Conservation (phyloP, 2,113 vertebrate species). For the Danionella cerebrum region DNA sequence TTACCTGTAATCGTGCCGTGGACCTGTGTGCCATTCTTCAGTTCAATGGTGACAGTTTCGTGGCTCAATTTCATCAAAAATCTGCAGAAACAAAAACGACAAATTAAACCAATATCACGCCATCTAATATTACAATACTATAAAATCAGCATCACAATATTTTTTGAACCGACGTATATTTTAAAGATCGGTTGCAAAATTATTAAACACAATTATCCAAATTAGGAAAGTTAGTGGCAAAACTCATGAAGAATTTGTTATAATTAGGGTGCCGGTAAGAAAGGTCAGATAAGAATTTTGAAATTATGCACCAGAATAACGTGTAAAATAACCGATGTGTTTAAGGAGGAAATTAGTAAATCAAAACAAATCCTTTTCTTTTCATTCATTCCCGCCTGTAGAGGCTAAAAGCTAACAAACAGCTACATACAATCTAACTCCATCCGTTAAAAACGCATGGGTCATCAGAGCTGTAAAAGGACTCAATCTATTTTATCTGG, state of each 20-base stretch:
- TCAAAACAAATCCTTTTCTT: constrained; percentile 40
- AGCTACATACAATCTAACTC: constrained; percentile 43
- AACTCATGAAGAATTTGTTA: too few relatives aligned
- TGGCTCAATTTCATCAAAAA: constrained; percentile 99
- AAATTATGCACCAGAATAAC: too few relatives aligned
- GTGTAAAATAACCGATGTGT: neutral
- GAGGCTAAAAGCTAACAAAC: neutral
- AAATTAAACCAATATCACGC: neutral
- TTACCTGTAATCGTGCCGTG: constrained; percentile 96
- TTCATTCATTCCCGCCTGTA: constrained; percentile 57
- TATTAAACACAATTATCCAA: too few relatives aligned
- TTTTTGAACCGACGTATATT: too few relatives aligned
- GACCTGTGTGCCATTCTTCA: constrained; percentile 97
- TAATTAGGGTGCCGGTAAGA: too few relatives aligned
- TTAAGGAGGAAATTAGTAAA: neutral
- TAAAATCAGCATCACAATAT: too few relatives aligned
- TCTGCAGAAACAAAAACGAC: constrained; percentile 51
- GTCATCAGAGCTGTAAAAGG: fast-evolving
- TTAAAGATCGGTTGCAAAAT: too few relatives aligned
- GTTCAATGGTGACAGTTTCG: constrained; percentile 95
- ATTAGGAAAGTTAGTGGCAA: neutral
- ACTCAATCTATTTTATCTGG: neutral
- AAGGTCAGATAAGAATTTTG: too few relatives aligned
- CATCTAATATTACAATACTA: too few relatives aligned
- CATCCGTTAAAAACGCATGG: constrained; percentile 38